Evolutionary conservation across 2,797 vertebrate species (phyloP).

Genomic region (Sebastes goodei): DNA sequence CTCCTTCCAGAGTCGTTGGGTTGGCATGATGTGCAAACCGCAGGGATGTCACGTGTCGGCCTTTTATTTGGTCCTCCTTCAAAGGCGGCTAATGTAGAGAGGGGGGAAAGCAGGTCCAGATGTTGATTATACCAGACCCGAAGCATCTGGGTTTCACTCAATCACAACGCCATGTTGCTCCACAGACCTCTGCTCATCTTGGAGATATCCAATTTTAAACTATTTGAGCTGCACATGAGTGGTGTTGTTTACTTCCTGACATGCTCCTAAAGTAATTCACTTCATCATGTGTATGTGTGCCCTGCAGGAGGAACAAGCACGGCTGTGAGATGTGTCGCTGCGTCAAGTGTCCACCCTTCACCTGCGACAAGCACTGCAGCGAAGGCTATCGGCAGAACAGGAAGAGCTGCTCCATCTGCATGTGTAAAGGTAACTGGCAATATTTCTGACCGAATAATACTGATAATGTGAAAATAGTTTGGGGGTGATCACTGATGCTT

Average conservation of each 20-base stretch:
- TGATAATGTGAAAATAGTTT: not conserved
- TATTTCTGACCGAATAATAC: not conserved
- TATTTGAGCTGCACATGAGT: not conserved
- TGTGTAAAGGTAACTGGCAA: constrained; percentile 80
- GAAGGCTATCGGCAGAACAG: constrained; percentile 82
- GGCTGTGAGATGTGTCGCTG: constrained; percentile 89
- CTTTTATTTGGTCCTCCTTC: constrained; percentile 79
- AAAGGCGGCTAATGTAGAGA: constrained; percentile 74
- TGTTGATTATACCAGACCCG: constrained; percentile 69
- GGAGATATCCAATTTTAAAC: constrained; percentile 7
- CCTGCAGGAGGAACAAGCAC: constrained; percentile 85
- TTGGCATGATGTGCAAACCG: constrained; percentile 62
- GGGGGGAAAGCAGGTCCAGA: constrained; percentile 77
- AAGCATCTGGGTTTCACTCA: constrained; percentile 68
- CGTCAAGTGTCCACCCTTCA: constrained; percentile 85
- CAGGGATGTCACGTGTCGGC: constrained; percentile 69
- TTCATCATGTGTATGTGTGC: constrained; percentile 1
- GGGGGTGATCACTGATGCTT: not conserved
- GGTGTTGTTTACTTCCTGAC: constrained; percentile 1
- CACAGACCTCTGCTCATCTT: constrained; percentile 3
- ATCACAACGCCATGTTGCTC: constrained; percentile 34
- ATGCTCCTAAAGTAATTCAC: not conserved
- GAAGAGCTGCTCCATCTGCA: constrained; percentile 85
- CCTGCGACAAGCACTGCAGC: constrained; percentile 84
- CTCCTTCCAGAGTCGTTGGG: constrained; percentile 34